A percentile compares a stretch with the other conserved stretches of the same genome.
Evolutionary conservation across 2,888 invertebrate genomes (phyloP).

Genomic region (Synergus laeviventris): DNA sequence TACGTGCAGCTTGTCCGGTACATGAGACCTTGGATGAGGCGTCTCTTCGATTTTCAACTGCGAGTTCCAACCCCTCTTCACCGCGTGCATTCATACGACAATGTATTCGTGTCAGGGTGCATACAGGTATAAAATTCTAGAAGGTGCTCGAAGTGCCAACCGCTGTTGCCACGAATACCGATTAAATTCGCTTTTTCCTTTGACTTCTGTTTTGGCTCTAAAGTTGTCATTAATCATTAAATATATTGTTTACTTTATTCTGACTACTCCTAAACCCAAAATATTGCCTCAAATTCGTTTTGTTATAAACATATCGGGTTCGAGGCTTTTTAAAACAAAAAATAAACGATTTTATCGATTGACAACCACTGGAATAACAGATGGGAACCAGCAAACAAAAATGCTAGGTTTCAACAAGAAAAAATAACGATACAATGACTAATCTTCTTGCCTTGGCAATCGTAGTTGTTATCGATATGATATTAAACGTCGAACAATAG

Average conservation of each 20-base stretch:
- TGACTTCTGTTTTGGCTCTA: slow-evolving; percentile 19
- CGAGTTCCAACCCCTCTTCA: not conserved
- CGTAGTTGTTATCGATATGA: not conserved
- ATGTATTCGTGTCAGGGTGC: slow-evolving; percentile 14
- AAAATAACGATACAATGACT: not conserved
- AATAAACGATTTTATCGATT: too few relatives aligned
- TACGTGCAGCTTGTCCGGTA: slow-evolving; percentile 24
- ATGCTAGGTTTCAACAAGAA: not conserved
- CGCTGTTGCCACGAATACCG: slow-evolving; percentile 17
- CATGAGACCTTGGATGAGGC: slow-evolving; percentile 31
- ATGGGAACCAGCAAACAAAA: not conserved
- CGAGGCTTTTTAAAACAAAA: too few relatives aligned
- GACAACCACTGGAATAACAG: not conserved
- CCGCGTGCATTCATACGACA: slow-evolving; percentile 8
- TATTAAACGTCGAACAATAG: slow-evolving; percentile 9
- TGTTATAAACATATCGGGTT: too few relatives aligned
- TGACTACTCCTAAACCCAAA: too few relatives aligned
- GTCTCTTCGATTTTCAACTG: slow-evolving; percentile 36
- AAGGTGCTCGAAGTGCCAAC: slow-evolving; percentile 22
- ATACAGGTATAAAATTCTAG: not conserved
- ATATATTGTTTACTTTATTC: too few relatives aligned
- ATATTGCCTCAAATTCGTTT: too few relatives aligned
- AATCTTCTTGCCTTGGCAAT: not conserved
- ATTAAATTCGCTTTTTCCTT: slow-evolving; percentile 3
- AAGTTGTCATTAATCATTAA: not conserved